These are phyloP conservation scores for Dryobates pubescens DNA, from an alignment of 2,797 vertebrate genomes.

Conservation along the genomic window DNA sequence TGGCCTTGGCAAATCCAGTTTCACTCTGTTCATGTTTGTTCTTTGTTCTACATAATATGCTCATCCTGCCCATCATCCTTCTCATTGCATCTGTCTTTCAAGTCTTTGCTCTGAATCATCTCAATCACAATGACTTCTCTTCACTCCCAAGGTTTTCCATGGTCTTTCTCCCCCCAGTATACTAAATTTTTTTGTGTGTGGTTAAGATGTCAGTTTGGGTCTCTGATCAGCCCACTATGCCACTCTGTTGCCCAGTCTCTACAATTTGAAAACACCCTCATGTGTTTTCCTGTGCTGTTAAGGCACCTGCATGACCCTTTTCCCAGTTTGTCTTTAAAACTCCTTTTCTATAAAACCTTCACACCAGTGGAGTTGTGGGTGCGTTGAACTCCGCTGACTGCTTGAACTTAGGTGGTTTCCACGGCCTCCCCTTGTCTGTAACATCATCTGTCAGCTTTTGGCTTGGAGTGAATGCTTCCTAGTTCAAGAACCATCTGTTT, in stretches of 20 bases:
- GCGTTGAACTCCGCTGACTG: not conserved
- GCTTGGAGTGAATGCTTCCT: not conserved
- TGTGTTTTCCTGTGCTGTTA: fast-evolving
- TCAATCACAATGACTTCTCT: not conserved
- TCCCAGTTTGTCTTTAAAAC: not conserved
- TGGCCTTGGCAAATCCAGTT: not conserved
- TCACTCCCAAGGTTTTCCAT: not conserved
- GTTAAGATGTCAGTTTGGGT: not conserved
- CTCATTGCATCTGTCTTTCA: fast-evolving
- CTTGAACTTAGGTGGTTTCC: not conserved
- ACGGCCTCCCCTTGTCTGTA: not conserved
- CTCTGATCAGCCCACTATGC: not conserved
- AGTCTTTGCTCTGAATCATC: not conserved
- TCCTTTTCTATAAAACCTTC: not conserved
- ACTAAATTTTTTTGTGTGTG: not conserved
- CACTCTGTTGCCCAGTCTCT: not conserved
- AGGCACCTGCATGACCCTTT: not conserved
- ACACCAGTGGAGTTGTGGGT: not conserved
- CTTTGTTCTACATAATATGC: not conserved
- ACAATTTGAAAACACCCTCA: not conserved
- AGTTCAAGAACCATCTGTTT: not conserved
- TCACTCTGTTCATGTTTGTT: fast-evolving
- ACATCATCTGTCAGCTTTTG: not conserved
- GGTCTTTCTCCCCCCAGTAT: not conserved
- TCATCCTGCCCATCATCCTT: fast-evolving